A percentile compares a stretch with the other conserved stretches of the same genome.
phyloP scores from a whole-genome alignment of 2,113 vertebrate species.

The Microcebus griseorufus region DNA sequence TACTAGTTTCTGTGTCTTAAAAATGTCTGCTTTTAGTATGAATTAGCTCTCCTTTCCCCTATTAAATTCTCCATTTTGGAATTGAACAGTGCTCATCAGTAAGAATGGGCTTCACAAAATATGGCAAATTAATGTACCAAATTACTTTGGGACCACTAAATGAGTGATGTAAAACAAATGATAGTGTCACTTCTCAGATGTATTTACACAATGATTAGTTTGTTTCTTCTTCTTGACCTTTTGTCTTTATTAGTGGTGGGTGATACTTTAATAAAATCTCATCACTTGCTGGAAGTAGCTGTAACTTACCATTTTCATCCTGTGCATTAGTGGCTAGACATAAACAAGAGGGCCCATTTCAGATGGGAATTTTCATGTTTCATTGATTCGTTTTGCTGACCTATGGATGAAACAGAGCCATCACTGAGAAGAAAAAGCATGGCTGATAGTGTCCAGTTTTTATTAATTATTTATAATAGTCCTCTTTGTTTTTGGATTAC shows the following conservation, averaged over 20 bases:
- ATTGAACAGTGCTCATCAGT: slow-evolving; percentile 12
- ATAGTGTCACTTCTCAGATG: not conserved
- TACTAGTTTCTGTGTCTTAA: slow-evolving; percentile 62
- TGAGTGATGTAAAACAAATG: not conserved
- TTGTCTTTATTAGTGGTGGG: slow-evolving; percentile 79
- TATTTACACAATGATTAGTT: not conserved
- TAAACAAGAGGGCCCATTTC: slow-evolving; percentile 70
- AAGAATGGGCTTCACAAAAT: slow-evolving; percentile 41
- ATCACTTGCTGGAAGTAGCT: slow-evolving; percentile 72
- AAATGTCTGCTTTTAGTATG: slow-evolving; percentile 30
- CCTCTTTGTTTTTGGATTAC: slow-evolving; percentile 78
- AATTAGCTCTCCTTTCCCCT: slow-evolving; percentile 31
- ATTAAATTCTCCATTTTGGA: slow-evolving; percentile 41
- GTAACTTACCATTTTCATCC: slow-evolving; percentile 73
- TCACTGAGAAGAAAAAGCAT: slow-evolving; percentile 92
- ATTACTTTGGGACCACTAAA: slow-evolving; percentile 15
- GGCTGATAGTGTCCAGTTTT: slow-evolving; percentile 84
- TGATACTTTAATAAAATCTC: slow-evolving; percentile 87
- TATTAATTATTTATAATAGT: slow-evolving; percentile 81
- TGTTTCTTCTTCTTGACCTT: slow-evolving; percentile 62
- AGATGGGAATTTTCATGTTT: slow-evolving; percentile 79
- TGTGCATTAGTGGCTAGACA: slow-evolving; percentile 58
- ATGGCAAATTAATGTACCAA: not conserved
- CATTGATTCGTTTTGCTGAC: slow-evolving; percentile 84
- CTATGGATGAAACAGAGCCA: slow-evolving; percentile 91